Conservation (phyloP, 2,888 invertebrate species). For the Emmelina monodactyla region DNA sequence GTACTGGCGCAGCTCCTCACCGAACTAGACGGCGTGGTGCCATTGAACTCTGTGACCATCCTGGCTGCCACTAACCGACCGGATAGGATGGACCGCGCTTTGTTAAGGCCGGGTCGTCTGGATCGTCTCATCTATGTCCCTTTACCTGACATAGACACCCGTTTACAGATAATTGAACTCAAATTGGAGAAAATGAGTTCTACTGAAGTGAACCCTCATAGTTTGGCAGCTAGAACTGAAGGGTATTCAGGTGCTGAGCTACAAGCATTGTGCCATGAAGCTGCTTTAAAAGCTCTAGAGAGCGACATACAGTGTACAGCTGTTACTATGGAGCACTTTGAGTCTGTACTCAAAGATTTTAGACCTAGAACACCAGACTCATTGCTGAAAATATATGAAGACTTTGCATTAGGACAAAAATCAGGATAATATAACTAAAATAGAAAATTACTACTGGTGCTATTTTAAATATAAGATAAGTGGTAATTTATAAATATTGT, state of each 20-base stretch:
- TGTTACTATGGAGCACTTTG: slow-evolving; percentile 76
- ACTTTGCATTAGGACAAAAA: slow-evolving; percentile 58
- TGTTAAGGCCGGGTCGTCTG: slow-evolving; percentile 89
- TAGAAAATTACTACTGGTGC: too few species aligned
- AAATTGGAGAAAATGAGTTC: slow-evolving; percentile 79
- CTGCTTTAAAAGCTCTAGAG: slow-evolving; percentile 85
- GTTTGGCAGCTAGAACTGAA: slow-evolving; percentile 73
- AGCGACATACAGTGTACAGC: slow-evolving; percentile 70
- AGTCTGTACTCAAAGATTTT: slow-evolving; percentile 72
- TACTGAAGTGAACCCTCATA: slow-evolving; percentile 70
- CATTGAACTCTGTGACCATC: slow-evolving; percentile 85
- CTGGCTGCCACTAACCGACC: slow-evolving; percentile 98
- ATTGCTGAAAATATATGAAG: slow-evolving; percentile 76
- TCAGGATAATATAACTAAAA: too few species aligned
- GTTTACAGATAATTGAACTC: slow-evolving; percentile 83
- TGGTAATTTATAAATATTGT: too few species aligned
- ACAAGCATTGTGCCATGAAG: slow-evolving; percentile 89
- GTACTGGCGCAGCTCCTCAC: slow-evolving; percentile 93
- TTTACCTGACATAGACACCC: slow-evolving; percentile 81
- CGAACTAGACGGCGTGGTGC: slow-evolving; percentile 93
- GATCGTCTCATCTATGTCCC: slow-evolving; percentile 94
- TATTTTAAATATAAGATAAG: too few species aligned
- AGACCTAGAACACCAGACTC: slow-evolving; percentile 78
- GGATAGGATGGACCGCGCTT: slow-evolving; percentile 91
- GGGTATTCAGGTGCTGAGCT: slow-evolving; percentile 96